Conservation (phyloP, 2,888 invertebrate species). For the Mycalesis mineus region DNA sequence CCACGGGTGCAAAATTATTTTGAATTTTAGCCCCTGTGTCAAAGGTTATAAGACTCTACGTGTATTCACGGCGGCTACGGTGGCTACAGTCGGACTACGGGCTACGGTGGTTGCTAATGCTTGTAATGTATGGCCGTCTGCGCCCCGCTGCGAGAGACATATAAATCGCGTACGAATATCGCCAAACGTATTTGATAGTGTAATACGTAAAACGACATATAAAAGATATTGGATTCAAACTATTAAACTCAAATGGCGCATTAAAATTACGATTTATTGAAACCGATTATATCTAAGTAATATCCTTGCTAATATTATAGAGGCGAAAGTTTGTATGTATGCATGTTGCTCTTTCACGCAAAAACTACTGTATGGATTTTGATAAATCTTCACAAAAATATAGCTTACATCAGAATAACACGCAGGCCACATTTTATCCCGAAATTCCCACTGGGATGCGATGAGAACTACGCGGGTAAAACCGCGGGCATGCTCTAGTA, state of each 20-base stretch:
- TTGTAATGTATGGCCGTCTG: slow-evolving; percentile 36
- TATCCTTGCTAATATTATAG: no score
- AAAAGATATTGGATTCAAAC: slow-evolving; percentile 8
- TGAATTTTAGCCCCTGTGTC: not conserved
- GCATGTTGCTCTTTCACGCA: no score
- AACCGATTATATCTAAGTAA: no score
- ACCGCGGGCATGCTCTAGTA: no score
- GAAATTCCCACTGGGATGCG: no score
- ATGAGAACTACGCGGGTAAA: no score
- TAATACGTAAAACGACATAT: slow-evolving; percentile 17
- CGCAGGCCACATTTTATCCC: no score
- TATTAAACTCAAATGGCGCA: not conserved
- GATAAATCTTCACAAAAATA: no score
- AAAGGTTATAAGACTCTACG: slow-evolving; percentile 3
- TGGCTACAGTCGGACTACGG: slow-evolving; percentile 12
- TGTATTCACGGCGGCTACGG: not conserved
- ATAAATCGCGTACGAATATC: slow-evolving; percentile 55
- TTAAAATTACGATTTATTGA: not conserved
- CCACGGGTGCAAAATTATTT: not conserved
- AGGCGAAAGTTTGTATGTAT: no score
- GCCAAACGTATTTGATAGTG: slow-evolving; percentile 29
- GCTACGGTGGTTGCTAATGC: slow-evolving; percentile 31
- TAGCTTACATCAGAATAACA: no score
- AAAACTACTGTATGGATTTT: no score
- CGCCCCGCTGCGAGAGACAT: slow-evolving; percentile 59